Evolutionary conservation across 1,140 invertebrate species (phyloP), one percentile per base, ranked within the genome.

Genomic region (Tetramorium alpestre): DNA sequence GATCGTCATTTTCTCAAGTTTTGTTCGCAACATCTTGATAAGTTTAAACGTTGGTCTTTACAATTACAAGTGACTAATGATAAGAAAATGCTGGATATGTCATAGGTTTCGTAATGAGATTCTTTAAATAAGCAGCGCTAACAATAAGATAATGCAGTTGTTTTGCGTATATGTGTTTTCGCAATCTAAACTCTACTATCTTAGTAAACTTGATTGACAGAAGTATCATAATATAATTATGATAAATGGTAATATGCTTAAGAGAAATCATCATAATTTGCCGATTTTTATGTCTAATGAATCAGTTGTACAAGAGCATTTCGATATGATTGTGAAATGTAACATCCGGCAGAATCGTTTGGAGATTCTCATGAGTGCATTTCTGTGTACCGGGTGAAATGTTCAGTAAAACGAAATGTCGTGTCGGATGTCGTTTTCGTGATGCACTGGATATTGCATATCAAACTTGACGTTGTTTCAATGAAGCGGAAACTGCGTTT

Each of bases 401-500:
- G 54, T 73, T 82, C 69, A 28, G 56, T 75, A 73, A 84, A 84
- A 81, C 78, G 78, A 81, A 70, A 84, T 84, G 80, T 84, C 80
- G 69, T 47, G 80, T 84, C 54, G 80, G 69, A 75, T 73, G 69
- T 75, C 49, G 54, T 82, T 47, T 84, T 44, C 41, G 69, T 44
- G 51, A 84, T 75, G 54, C 80, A 60, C 69, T 84, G 80, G 69
- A 84, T 84, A 84, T 82, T 60, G 67, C 80, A 41, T 73, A 73
- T 84, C 80, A 84, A 84, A 60, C 67, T 47, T 73, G 69, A 84
- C 80, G 67, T 82, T 73, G 67, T 73, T 82, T 82, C 80, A 82
- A 82, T 82, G 69, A 62, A 60, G 69, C 80, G 80, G 69, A 84
- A 84, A 75, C 80, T 84, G 69, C 69, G 54, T 84, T 84, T 84